Evolutionary conservation across 2,888 invertebrate species (phyloP).

Genomic region (Allolobophora icterica): DNA sequence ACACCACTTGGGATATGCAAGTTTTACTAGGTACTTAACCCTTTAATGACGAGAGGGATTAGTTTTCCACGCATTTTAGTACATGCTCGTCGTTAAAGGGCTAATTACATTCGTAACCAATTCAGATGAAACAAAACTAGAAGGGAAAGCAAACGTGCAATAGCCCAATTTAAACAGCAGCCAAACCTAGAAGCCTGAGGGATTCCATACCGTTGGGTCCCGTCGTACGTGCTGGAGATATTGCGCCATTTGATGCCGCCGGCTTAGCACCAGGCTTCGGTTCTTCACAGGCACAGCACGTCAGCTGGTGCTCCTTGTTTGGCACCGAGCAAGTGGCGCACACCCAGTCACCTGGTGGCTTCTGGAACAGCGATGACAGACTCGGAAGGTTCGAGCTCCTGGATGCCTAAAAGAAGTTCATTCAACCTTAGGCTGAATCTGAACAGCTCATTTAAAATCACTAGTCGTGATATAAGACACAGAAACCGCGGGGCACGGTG

Average conservation of each 20-base stretch:
- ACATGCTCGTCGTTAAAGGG: too few relatives aligned
- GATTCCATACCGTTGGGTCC: not conserved
- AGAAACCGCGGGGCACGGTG: too few relatives aligned
- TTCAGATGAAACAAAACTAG: not conserved
- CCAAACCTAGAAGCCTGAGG: not conserved
- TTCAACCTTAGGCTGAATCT: not conserved
- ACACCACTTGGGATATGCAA: too few relatives aligned
- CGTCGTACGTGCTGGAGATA: not conserved
- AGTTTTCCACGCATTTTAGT: too few relatives aligned
- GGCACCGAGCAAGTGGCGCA: not conserved
- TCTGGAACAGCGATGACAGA: slow-evolving; percentile 18
- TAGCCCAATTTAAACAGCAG: not conserved
- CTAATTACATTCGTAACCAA: too few relatives aligned
- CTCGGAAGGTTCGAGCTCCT: not conserved
- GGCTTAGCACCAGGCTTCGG: not conserved
- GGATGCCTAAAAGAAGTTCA: not conserved
- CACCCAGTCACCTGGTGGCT: not conserved
- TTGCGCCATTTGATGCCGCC: not conserved
- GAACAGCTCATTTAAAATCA: too few relatives aligned
- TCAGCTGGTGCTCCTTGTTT: not conserved
- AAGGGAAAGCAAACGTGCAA: not conserved
- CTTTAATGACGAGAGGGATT: too few relatives aligned
- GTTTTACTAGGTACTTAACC: too few relatives aligned
- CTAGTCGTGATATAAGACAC: too few relatives aligned
- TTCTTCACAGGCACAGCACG: not conserved